A percentile compares a stretch with the other conserved stretches of the same genome.
Conservation (phyloP, 2,888 invertebrate species). For the Teleogryllus oceanicus region DNA sequence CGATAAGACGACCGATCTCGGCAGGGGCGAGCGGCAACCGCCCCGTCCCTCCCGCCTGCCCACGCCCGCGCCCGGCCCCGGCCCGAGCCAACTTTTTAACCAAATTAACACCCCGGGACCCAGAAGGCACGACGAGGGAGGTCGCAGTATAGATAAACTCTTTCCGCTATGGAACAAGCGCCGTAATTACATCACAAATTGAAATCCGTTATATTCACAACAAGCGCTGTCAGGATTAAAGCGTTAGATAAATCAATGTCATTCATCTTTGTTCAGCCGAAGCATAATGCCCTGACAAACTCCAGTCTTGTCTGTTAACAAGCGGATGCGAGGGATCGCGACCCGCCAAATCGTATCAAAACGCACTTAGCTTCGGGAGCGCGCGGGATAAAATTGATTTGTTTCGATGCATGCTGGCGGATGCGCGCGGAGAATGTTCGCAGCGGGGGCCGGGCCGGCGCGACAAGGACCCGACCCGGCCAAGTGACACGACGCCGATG, state of each 20-base stretch:
- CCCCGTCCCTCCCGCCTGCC: not conserved
- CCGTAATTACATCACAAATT: conserved; percentile 18
- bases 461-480: too few species aligned
- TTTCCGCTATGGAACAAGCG: conserved; percentile 7
- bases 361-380: not conserved
- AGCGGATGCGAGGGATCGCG: not conserved
- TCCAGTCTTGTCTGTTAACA: conserved; percentile 10
- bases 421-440: not conserved
- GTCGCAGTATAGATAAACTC: not conserved
- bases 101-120: not conserved
- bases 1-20: not conserved
- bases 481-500: too few species aligned
- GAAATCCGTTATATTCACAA: conserved; percentile 18
- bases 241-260: conserved; percentile 18
- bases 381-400: conserved; percentile 4
- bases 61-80: not conserved
- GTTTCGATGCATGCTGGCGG: not conserved
- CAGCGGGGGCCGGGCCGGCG: too few species aligned
- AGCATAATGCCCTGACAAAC: not conserved
- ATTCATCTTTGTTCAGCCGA: not conserved
- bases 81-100: not conserved
- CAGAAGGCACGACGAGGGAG: not conserved
- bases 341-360: conserved; percentile 5
- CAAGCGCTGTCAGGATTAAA: conserved; percentile 9
- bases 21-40: not conserved